Conservation (phyloP, 2,113 vertebrate genomes). For the Bolborhynchus lineola region DNA sequence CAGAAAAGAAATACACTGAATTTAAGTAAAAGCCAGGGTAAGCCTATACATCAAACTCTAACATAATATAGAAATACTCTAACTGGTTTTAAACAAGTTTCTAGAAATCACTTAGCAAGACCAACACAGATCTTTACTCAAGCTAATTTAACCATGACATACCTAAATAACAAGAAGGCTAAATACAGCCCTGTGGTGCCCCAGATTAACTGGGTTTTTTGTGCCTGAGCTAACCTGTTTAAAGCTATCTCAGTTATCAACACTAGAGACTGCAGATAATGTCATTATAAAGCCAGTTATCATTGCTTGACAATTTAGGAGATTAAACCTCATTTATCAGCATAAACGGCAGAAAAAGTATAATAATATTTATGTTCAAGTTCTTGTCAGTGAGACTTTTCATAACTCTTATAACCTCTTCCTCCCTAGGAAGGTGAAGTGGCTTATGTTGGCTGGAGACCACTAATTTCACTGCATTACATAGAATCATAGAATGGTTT, state of each 20-base stretch:
- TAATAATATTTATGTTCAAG: neutral
- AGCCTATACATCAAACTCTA: neutral
- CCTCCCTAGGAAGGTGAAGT: neutral
- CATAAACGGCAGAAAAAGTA: neutral
- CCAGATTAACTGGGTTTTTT: neutral
- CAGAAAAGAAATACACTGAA: neutral
- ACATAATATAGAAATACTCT: neutral
- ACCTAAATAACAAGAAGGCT: neutral
- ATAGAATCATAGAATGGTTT: neutral
- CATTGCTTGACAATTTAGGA: neutral
- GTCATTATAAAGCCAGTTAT: neutral
- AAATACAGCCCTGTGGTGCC: slow-evolving; percentile 1
- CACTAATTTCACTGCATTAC: neutral
- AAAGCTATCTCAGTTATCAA: neutral
- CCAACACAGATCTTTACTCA: neutral
- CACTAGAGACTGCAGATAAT: neutral
- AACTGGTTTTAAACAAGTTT: neutral
- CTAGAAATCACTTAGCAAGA: neutral
- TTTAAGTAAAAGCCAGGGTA: neutral
- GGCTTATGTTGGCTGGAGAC: neutral
- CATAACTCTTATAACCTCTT: neutral
- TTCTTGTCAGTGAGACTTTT: neutral
- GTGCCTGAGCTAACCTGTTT: neutral
- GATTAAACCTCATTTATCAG: neutral
- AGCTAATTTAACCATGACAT: neutral